These are phyloP conservation scores for Diorhabda elongata DNA, from an alignment of 1,140 invertebrate genomes.

Conservation along the genomic window DNA sequence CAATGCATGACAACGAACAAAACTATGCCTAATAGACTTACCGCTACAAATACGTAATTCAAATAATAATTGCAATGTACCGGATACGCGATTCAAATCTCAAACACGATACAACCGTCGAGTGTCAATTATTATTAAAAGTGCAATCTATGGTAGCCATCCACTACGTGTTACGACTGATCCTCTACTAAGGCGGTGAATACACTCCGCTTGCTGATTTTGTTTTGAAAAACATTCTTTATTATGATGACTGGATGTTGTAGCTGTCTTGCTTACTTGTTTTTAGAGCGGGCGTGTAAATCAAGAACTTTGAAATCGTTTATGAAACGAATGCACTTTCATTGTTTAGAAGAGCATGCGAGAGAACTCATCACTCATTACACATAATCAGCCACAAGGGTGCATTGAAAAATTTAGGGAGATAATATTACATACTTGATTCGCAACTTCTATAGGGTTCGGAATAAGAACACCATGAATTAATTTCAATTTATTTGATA, in stretches of 20 bases:
- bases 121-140: background rate
- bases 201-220: background rate
- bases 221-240: background rate
- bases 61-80: background rate
- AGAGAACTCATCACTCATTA: too few relatives aligned
- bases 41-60: background rate
- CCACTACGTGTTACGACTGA: too few relatives aligned
- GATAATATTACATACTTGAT: too few relatives aligned
- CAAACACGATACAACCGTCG: background rate
- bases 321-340: too few relatives aligned
- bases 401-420: too few relatives aligned
- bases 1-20: constrained; percentile 2
- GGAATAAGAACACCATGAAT: too few relatives aligned
- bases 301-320: too few relatives aligned
- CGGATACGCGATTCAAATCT: background rate
- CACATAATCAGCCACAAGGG: too few relatives aligned
- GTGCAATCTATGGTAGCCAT: background rate
- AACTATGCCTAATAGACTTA: background rate
- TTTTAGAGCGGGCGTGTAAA: background rate
- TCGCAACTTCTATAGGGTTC: too few relatives aligned
- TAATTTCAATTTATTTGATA: too few relatives aligned
- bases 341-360: too few relatives aligned
- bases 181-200: too few relatives aligned
- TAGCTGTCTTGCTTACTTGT: background rate
- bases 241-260: background rate